These are phyloP conservation scores for Columba janthina DNA, from an alignment of 2,113 vertebrate species.

Conservation along the genomic window DNA sequence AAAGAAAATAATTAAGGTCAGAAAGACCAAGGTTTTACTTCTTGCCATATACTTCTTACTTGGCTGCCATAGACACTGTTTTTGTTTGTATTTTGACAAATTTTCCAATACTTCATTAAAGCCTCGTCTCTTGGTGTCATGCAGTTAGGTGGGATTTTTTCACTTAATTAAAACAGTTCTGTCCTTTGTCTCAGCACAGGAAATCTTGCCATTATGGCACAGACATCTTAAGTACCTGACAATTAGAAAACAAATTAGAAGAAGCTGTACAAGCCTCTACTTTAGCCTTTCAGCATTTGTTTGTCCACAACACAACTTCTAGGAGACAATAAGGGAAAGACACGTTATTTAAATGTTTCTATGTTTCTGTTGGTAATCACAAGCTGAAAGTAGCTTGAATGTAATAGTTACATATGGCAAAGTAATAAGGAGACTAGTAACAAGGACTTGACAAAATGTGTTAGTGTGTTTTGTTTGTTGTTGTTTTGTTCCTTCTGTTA, in stretches of 20 bases:
- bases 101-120: neutral
- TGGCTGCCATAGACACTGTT: neutral
- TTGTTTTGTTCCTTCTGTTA: neutral
- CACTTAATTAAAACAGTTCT: neutral
- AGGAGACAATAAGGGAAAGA: neutral
- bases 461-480: no score
- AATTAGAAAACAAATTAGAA: neutral
- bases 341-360: neutral
- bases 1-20: neutral
- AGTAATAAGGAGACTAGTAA: neutral
- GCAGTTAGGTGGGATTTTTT: neutral
- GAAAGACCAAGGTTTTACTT: neutral
- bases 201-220: neutral
- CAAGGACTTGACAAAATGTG: neutral
- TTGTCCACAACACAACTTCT: neutral
- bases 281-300: neutral
- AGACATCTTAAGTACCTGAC: neutral
- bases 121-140: neutral
- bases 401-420: neutral
- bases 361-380: neutral
- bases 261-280: neutral
- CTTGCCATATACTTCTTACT: no score
- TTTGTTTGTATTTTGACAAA: neutral
- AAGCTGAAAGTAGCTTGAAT: neutral
- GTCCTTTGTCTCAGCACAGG: neutral